Percentiles rank a stretch among this genome's conserved stretches.
phyloP scores from a whole-genome alignment of 2,888 invertebrate genomes.

The Herminia tarsipennalis region DNA sequence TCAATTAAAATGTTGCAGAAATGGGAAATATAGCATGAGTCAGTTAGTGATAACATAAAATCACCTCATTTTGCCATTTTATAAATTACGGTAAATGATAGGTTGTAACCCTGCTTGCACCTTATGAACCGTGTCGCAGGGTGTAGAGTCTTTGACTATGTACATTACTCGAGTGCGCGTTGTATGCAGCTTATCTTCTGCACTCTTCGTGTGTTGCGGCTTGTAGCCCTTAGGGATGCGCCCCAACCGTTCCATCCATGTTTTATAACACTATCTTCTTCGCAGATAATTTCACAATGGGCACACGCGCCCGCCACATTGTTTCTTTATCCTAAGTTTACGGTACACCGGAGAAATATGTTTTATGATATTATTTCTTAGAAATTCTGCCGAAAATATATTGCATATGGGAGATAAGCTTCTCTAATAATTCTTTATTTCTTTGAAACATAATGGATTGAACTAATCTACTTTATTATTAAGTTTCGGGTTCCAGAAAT shows the following conservation, averaged over 20 bases:
- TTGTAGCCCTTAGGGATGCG: constrained; percentile 10
- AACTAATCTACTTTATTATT: background rate
- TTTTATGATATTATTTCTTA: constrained; percentile 25
- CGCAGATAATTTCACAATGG: constrained; percentile 38
- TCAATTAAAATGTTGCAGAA: too few relatives aligned
- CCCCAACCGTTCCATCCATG: constrained; percentile 22
- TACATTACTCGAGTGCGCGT: too few relatives aligned
- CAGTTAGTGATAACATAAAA: too few relatives aligned
- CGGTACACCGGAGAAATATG: constrained; percentile 30
- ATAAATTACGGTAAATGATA: too few relatives aligned
- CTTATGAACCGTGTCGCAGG: too few relatives aligned
- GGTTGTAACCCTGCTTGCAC: too few relatives aligned
- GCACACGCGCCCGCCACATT: constrained; percentile 12
- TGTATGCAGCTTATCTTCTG: too few relatives aligned
- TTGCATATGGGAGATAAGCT: constrained; percentile 3
- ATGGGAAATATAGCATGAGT: too few relatives aligned
- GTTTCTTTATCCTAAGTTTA: constrained; percentile 40
- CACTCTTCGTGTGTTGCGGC: too few relatives aligned
- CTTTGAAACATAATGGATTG: too few relatives aligned
- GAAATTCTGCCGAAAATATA: constrained; percentile 14
- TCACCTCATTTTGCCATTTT: too few relatives aligned
- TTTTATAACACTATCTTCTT: constrained; percentile 37
- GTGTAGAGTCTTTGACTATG: too few relatives aligned
- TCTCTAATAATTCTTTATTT: background rate
- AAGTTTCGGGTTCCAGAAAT: background rate